Percentiles rank a stretch among this genome's conserved stretches.
Evolutionary conservation across 2,888 invertebrate species (phyloP).

Genomic region (Antheraea yamamai): DNA sequence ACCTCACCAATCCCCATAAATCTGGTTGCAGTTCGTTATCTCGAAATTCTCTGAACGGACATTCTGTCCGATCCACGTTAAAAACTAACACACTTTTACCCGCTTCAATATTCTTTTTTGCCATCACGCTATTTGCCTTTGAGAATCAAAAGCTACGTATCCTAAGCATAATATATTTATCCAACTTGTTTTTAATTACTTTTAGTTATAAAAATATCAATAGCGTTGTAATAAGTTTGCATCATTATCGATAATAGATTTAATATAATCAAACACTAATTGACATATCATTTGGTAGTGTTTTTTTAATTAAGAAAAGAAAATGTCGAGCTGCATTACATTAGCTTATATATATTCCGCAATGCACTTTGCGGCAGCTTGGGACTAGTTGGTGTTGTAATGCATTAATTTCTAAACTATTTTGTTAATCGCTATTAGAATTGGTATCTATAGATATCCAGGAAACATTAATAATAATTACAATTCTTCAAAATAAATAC

Average conservation of each 20-base stretch:
- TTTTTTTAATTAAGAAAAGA: background rate
- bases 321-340: no score
- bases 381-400: no score
- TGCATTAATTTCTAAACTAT: no score
- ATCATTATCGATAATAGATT: background rate
- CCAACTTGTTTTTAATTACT: background rate
- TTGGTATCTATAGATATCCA: no score
- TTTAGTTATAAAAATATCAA: background rate
- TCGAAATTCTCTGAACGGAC: slow-evolving; percentile 70
- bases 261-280: no score
- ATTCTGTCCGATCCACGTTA: slow-evolving; percentile 53
- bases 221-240: background rate
- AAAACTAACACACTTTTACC: slow-evolving; percentile 34
- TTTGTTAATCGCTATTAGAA: no score
- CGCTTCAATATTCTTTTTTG: slow-evolving; percentile 33
- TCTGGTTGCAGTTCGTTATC: slow-evolving; percentile 64
- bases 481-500: no score
- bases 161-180: background rate
- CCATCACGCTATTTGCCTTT: slow-evolving; percentile 28
- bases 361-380: no score
- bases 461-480: no score
- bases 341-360: no score
- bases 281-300: background rate
- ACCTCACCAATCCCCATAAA: slow-evolving; percentile 67
- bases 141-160: background rate